These are phyloP conservation scores for Dryas iulia DNA, from an alignment of 1,140 invertebrate genomes.

Conservation along the genomic window DNA sequence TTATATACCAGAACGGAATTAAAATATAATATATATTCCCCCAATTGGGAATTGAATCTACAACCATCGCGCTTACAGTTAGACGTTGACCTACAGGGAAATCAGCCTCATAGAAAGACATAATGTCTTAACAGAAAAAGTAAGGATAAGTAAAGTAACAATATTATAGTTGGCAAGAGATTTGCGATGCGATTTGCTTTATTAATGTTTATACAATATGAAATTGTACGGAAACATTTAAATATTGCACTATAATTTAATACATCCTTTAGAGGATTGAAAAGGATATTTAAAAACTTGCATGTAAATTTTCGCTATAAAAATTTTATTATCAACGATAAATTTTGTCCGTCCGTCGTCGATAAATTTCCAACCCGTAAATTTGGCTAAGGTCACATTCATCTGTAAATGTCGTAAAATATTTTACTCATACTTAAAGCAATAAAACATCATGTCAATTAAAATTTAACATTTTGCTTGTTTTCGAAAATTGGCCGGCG, in stretches of 20 bases:
- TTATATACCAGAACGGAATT: too few relatives aligned
- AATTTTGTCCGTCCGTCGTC: slow-evolving; percentile 41
- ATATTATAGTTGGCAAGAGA: too few relatives aligned
- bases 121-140: too few relatives aligned
- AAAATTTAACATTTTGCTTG: slow-evolving; percentile 5
- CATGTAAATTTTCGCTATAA: slow-evolving; percentile 40
- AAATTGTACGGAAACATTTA: neutral
- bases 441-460: slow-evolving; percentile 19
- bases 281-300: slow-evolving; percentile 33
- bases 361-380: slow-evolving; percentile 46
- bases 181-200: too few relatives aligned
- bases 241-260: neutral
- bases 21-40: too few relatives aligned
- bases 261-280: slow-evolving; percentile 11
- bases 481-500: neutral
- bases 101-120: too few relatives aligned
- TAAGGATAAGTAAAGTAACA: too few relatives aligned
- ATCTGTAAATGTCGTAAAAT: slow-evolving; percentile 38
- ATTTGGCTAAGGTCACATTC: slow-evolving; percentile 40
- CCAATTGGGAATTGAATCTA: too few relatives aligned
- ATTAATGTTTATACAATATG: too few relatives aligned
- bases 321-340: slow-evolving; percentile 42
- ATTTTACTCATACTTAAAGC: slow-evolving; percentile 35
- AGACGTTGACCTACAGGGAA: too few relatives aligned
- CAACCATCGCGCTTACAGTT: too few relatives aligned